Evolutionary conservation across 2,888 invertebrate species (phyloP), one percentile per base, ranked within the genome.

Genomic region (Cosmopolites sordidus): DNA sequence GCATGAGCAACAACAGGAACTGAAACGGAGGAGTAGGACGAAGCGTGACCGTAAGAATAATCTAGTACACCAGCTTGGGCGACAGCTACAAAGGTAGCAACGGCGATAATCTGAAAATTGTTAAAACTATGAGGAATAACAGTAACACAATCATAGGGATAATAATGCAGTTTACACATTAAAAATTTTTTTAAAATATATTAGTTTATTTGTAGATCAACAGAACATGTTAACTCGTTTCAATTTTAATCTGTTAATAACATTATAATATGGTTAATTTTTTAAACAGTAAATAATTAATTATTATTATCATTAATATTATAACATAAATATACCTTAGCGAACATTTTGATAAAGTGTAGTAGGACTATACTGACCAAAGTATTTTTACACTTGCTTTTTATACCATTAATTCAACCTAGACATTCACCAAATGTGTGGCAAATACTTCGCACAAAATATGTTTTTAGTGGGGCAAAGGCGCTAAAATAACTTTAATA

Each of bases 371-470:
- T 37, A 50, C 50, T 50, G 44, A 44, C 17, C n/a, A 37, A 27
- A 16, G 38, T 22, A 22, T 44, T 12, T 16, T 18, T 42, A 2
- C 4, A n/a, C 9, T 29, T 16, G 16, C 11, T 1, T 39, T 50
- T 50, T 50, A 50, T 50, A 48, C 18, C 12, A 17, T 14, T 30
- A 17, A 43, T 40, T 53, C 48, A 48, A 53, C 53, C 53, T 53
- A 53, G 53, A 53, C 53, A 51, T 47, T 51, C 46, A 44, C 48
- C 33, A 48, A 43, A 48, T n/a, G n/a, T n/a, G n/a, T n/a, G n/a
- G n/a, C n/a, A n/a, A n/a, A n/a, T n/a, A n/a, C n/a, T n/a, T n/a
- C n/a, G n/a, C n/a, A n/a, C n/a, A n/a, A n/a, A n/a, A n/a, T n/a
- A n/a, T n/a, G n/a, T n/a, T n/a, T n/a, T n/a, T n/a, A n/a, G n/a